A percentile compares a stretch with the other conserved stretches of the same genome.
Evolutionary conservation across 2,797 vertebrate genomes (phyloP).

Genomic region (Lycodopsis pacificus): DNA sequence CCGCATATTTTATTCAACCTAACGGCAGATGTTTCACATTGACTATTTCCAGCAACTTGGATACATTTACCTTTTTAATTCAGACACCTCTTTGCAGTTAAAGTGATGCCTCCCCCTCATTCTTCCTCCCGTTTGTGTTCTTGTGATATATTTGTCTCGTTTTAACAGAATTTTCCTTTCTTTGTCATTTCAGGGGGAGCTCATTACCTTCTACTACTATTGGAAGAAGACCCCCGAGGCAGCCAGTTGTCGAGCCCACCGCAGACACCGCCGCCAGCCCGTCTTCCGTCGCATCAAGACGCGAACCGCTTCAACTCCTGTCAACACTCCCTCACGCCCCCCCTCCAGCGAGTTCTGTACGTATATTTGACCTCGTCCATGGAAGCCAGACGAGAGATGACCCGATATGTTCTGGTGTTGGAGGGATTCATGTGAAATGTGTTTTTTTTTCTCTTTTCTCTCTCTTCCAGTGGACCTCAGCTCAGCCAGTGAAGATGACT

Average conservation of each 20-base stretch:
- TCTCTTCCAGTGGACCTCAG: conserved; percentile 94
- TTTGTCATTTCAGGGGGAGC: conserved; percentile 89
- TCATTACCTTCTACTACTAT: conserved; percentile 99
- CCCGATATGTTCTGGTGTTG: neutral
- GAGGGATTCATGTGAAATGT: conserved; percentile 20
- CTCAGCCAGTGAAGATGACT: conserved; percentile 99
- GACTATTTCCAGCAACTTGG: neutral
- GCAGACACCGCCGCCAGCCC: conserved; percentile 96
- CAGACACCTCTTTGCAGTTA: neutral
- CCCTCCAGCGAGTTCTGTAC: conserved; percentile 98
- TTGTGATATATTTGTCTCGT: neutral
- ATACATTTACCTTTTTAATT: conserved; percentile 3
- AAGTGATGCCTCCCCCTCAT: neutral
- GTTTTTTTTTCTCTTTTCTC: conserved; percentile 14
- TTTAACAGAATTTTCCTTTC: neutral
- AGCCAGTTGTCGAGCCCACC: conserved; percentile 96
- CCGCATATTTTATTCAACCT: conserved; percentile 30
- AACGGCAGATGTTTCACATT: conserved; percentile 21
- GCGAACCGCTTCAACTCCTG: conserved; percentile 95
- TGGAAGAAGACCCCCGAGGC: conserved; percentile 99
- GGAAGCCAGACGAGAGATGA: neutral
- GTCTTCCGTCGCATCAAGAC: conserved; percentile 99
- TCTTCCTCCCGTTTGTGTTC: neutral
- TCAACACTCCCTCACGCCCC: conserved; percentile 96
- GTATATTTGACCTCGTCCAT: conserved; percentile 69